Base-by-base conservation (phyloP, 1,140 invertebrate genomes). In the Mercenaria mercenaria region DNA sequence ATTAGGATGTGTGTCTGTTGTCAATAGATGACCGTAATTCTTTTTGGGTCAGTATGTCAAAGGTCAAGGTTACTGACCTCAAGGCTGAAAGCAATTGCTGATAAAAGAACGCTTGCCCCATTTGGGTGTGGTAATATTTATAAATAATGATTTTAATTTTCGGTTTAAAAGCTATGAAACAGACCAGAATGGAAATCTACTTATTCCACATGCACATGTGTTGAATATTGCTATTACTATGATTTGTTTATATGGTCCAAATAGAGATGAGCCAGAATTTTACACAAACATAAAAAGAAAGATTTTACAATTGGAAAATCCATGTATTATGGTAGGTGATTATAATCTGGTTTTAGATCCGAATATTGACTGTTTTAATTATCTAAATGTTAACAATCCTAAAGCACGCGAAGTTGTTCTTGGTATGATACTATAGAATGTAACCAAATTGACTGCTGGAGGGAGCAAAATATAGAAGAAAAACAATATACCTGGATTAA, bases 141-240 rank as follows among this genome's bases (percentile, higher is more conserved):
- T 79, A 20, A 88, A 61, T 26, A 88, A 88, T 61, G 41, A 56
- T 34, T 67, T 79, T 67, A 52, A 88, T 11, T 88, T 79, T 64
- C n/a, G n/a, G n/a, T n/a, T n/a, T n/a, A n/a, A n/a, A n/a, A n/a
- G n/a, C n/a, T n/a, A n/a, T n/a, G n/a, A n/a, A n/a, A n/a, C n/a
- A n/a, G n/a, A n/a, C n/a, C n/a, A n/a, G n/a, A n/a, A n/a, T n/a
- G n/a, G n/a, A n/a, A n/a, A n/a, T n/a, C n/a, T n/a, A n/a, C n/a
- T n/a, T n/a, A n/a, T n/a, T n/a, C n/a, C n/a, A n/a, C 26, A 88
- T 80, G n/a, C 39, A 20, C n/a, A 64, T 23, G 77, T 82, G 39
- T 37, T 26, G 26, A 11, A 26, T 32, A 26, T 8, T 11, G 32
- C 11, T 32, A 47, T 83, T n/a, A 76, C 67, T 34, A 41, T 61